phyloP scores from a whole-genome alignment of 2,113 vertebrate species.

The Harpagus bidentatus region DNA sequence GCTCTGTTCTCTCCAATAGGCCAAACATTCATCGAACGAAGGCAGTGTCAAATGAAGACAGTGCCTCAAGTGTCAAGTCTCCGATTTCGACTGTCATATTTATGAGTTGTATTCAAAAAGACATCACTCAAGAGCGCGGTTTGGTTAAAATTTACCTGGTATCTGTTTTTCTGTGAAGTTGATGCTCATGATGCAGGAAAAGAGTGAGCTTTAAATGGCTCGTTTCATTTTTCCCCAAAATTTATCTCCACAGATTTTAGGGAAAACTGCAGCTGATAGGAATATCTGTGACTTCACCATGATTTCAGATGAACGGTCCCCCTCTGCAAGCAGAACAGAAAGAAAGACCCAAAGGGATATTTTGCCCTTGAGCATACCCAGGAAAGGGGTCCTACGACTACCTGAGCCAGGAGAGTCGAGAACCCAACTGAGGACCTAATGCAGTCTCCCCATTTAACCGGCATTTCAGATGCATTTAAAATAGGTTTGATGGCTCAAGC shows the following conservation, averaged over 20 bases:
- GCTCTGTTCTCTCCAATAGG: neutral
- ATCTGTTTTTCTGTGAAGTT: neutral
- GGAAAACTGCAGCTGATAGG: neutral
- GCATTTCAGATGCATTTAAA: neutral
- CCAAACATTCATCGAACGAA: neutral
- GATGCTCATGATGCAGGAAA: neutral
- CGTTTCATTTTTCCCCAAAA: neutral
- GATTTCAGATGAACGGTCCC: neutral
- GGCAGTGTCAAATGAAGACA: neutral
- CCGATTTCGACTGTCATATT: neutral
- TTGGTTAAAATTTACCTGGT: neutral
- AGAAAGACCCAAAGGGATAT: neutral
- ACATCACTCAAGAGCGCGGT: neutral
- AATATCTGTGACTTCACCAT: neutral
- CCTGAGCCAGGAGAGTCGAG: neutral
- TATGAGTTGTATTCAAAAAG: neutral
- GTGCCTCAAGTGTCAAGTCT: neutral
- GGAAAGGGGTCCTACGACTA: accelerated
- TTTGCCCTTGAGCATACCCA: accelerated
- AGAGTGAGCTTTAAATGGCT: neutral
- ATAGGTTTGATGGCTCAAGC: neutral
- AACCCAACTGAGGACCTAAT: accelerated
- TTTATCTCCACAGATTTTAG: neutral
- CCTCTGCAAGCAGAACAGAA: neutral
- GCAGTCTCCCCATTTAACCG: neutral